Base-by-base conservation (phyloP, 2,888 invertebrate species). In the Hypolimnas misippus region DNA sequence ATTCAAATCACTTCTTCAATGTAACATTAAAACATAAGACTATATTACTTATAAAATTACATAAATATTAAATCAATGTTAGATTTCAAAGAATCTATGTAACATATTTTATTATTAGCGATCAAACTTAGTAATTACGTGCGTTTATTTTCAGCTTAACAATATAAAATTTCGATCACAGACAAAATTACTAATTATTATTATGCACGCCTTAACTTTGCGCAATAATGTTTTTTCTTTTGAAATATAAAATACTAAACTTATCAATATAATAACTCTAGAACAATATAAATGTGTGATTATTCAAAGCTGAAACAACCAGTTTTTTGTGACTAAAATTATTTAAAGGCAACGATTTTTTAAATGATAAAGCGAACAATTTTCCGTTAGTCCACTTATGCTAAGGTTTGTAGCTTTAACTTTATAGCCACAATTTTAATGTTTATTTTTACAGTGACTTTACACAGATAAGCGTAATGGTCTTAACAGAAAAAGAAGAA, bases 81-180 rank as follows among this genome's bases (percentile, higher is more conserved):
- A 42, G 16, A 29, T 57, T 52, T 57, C 19, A 46, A 53, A 52
- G 25, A 53, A 53, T 52, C 21, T 19, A 40, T 31, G 38, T 52
- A 62, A 53, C 52, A 62, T 46, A 53, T n/a, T n/a, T n/a, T n/a
- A n/a, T 51, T 56, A 51, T 25, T 46, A 38, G 57, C 35, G 38
- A 52, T 58, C 25, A 52, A 64, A 67, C 49, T 68, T 65, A 66
- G 62, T 66, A 70, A 57, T 68, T 70, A 72, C 77, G 84, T 84
- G 84, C 84, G 83, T 77, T 85, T 83, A 81, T 73, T 78, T 81
- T 81, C 86, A 86, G 89, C 89, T 87, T 90, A 91, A 85, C 82
- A 84, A 89, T 90, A 89, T 86, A 88, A 86, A 86, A 87, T 88
- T 89, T 89, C 77, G 88, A 91, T 91, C 91, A 91, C 91, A 91